These are phyloP conservation scores for Peucedramus taeniatus DNA, from an alignment of 2,113 vertebrate species.

Conservation along the genomic window DNA sequence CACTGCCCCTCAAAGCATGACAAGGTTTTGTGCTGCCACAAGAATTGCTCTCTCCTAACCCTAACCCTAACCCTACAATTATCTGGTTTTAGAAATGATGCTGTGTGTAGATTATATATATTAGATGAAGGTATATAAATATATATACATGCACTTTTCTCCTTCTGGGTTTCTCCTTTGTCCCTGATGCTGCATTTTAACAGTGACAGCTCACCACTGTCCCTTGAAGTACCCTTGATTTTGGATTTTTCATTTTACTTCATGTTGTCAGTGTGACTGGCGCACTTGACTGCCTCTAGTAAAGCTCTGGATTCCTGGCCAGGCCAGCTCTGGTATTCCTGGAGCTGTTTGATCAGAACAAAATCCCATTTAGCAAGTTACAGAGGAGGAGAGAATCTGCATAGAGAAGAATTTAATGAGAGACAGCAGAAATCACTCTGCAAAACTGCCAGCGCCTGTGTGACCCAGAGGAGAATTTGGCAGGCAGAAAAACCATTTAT, in stretches of 20 bases:
- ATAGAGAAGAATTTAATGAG: not conserved
- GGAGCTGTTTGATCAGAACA: not conserved
- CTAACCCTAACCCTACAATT: not conserved
- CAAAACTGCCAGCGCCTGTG: not conserved
- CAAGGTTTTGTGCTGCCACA: not conserved
- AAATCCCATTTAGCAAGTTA: not conserved
- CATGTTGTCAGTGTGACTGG: rapidly evolving
- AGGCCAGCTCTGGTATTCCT: not conserved
- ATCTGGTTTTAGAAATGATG: not conserved
- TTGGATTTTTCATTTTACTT: not conserved
- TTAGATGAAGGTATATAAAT: not conserved
- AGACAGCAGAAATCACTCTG: not conserved
- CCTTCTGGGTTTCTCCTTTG: not conserved
- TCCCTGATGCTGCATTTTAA: not conserved
- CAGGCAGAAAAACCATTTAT: not conserved
- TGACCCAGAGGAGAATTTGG: not conserved
- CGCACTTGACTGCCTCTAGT: not conserved
- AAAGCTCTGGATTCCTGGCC: not conserved
- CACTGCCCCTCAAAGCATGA: not conserved
- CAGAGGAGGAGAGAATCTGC: not conserved
- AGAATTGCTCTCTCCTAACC: not conserved
- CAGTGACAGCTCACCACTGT: not conserved
- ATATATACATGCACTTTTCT: rapidly evolving
- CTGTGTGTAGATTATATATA: not conserved
- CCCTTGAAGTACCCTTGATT: not conserved